Conservation (phyloP, 2,888 invertebrate genomes). For the Melanargia galathea region DNA sequence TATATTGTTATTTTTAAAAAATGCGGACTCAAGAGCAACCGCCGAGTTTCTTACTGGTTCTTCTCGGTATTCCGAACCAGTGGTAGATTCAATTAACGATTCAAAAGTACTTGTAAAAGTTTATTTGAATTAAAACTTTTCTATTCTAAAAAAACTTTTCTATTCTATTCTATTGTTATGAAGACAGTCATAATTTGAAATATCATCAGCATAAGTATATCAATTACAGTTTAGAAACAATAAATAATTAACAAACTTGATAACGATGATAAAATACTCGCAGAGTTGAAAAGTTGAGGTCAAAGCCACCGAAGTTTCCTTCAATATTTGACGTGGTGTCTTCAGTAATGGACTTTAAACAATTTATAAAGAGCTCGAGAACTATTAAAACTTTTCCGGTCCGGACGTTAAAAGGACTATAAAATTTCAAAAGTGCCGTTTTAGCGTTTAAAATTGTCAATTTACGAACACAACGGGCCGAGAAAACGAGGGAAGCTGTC, state of each 20-base stretch:
- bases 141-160: no score
- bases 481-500: background rate
- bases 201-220: background rate
- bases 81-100: no score
- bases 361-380: slow-evolving; percentile 17
- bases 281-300: slow-evolving; percentile 3
- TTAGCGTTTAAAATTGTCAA: slow-evolving; percentile 1
- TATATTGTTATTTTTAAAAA: no score
- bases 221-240: background rate
- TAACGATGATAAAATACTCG: slow-evolving; percentile 7
- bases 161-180: no score
- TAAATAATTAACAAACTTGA: background rate
- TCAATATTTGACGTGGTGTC: slow-evolving; percentile 21
- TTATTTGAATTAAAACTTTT: no score
- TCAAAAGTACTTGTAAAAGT: no score
- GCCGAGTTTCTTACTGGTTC: no score
- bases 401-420: slow-evolving; percentile 5
- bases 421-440: slow-evolving; percentile 16
- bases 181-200: background rate
- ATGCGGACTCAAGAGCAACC: no score
- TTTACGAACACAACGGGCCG: background rate
- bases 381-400: slow-evolving; percentile 15
- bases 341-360: slow-evolving; percentile 21
- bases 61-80: no score
- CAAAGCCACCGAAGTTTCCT: slow-evolving; percentile 4